A percentile compares a stretch with the other conserved stretches of the same genome.
These are phyloP conservation scores for Papilio machaon DNA, from an alignment of 1,140 invertebrate genomes.

Conservation along the genomic window DNA sequence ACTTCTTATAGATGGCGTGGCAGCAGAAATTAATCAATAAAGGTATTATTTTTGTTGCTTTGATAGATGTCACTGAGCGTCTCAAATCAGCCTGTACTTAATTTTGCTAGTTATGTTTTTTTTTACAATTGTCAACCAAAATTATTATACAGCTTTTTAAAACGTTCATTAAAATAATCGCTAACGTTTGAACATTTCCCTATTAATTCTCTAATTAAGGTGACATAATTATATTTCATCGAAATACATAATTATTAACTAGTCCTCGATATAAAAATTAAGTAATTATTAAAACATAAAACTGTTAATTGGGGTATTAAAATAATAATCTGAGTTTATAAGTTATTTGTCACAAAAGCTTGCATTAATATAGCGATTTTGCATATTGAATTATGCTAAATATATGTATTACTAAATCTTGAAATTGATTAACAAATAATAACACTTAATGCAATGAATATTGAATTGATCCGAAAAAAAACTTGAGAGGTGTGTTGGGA, in stretches of 20 bases:
- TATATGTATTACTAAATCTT: not conserved
- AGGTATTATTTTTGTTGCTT: not conserved
- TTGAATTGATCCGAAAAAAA: too few species aligned
- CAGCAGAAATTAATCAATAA: not conserved
- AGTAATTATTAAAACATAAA: not conserved
- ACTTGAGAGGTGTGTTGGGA: too few species aligned
- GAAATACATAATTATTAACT: too few species aligned
- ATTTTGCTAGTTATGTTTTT: too few species aligned
- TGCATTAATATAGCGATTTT: not conserved
- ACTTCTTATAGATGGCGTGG: not conserved
- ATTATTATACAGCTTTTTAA: not conserved
- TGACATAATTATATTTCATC: too few species aligned
- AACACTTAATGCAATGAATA: not conserved
- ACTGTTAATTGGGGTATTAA: conserved; percentile 3
- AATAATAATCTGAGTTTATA: not conserved
- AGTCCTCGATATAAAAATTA: not conserved
- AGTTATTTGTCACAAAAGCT: not conserved
- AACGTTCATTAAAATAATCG: not conserved
- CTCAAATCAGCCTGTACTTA: too few species aligned
- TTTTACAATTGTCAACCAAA: too few species aligned
- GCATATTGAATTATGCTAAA: not conserved
- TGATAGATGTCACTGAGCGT: not conserved
- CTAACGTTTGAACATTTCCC: not conserved
- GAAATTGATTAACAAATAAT: not conserved
- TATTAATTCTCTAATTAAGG: not conserved